A percentile compares a stretch with the other conserved stretches of the same genome.
Evolutionary conservation across 2,113 vertebrate genomes (phyloP).

Genomic region (Mellivora capensis): DNA sequence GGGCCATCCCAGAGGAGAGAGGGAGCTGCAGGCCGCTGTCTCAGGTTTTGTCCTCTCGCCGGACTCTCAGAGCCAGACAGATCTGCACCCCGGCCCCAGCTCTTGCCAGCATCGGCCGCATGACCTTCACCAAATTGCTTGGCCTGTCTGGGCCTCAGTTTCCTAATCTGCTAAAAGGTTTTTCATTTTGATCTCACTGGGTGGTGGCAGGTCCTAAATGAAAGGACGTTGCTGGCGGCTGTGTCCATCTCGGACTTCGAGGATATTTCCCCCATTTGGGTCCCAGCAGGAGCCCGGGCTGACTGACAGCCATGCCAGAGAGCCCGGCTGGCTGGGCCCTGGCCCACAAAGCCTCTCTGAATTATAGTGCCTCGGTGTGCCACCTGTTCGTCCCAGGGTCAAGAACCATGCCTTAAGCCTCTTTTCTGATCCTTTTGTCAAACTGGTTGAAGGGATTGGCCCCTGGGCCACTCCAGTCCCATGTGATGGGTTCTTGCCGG

Average conservation of each 20-base stretch:
- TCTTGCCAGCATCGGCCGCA: not conserved
- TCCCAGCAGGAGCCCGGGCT: not conserved
- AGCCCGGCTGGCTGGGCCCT: rapidly evolving
- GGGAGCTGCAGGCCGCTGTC: not conserved
- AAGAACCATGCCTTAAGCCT: not conserved
- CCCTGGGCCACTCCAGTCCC: not conserved
- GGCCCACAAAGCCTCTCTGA: rapidly evolving
- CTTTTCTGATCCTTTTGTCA: not conserved
- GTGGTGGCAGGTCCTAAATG: not conserved
- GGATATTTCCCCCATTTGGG: not conserved
- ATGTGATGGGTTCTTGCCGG: not conserved
- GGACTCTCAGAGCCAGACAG: not conserved
- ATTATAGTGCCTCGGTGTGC: rapidly evolving
- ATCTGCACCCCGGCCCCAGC: not conserved
- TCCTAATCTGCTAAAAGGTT: not conserved
- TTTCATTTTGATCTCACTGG: not conserved
- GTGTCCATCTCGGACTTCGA: rapidly evolving
- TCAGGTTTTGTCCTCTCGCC: not conserved
- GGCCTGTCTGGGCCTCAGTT: conserved; percentile 11
- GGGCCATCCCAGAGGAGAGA: not conserved
- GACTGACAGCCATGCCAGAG: rapidly evolving
- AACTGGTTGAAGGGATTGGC: not conserved
- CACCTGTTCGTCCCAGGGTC: not conserved
- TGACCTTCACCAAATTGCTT: not conserved
- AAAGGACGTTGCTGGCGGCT: not conserved